Evolutionary conservation across 1,140 invertebrate genomes (phyloP).

Genomic region (Arctopsyche grandis): DNA sequence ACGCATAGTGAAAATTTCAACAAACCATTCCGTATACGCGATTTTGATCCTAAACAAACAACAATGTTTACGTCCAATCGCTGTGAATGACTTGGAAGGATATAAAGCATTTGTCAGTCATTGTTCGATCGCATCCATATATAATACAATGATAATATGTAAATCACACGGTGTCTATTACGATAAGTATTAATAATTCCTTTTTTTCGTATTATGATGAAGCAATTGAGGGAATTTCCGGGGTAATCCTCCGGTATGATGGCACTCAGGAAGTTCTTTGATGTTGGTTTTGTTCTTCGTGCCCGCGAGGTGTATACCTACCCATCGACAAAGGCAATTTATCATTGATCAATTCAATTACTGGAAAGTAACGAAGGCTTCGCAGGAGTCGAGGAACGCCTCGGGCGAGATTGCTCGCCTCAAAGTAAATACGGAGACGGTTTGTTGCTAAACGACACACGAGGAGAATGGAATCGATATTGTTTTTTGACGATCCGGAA

Average conservation of each 20-base stretch:
- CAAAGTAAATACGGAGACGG: neutral
- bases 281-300: neutral
- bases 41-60: constrained; percentile 22
- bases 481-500: neutral
- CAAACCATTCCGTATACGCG: neutral
- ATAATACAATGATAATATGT: too few species aligned
- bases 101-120: neutral
- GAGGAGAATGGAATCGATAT: constrained; percentile 8
- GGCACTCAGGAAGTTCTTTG: neutral
- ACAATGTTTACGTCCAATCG: constrained; percentile 12
- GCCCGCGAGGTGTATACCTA: constrained; percentile 13
- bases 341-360: constrained; percentile 26
- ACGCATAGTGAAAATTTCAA: constrained; percentile 19
- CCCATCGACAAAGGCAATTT: constrained; percentile 22
- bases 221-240: neutral
- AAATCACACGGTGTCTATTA: too few species aligned
- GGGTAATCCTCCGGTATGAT: neutral
- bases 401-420: neutral
- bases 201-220: neutral
- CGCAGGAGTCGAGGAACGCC: neutral
- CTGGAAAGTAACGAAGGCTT: constrained; percentile 7
- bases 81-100: constrained; percentile 7
- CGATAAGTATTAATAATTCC: neutral
- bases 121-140: neutral
- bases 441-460: constrained; percentile 8